phyloP scores from a whole-genome alignment of 1,140 invertebrate species.

The Drosophila hydei region DNA sequence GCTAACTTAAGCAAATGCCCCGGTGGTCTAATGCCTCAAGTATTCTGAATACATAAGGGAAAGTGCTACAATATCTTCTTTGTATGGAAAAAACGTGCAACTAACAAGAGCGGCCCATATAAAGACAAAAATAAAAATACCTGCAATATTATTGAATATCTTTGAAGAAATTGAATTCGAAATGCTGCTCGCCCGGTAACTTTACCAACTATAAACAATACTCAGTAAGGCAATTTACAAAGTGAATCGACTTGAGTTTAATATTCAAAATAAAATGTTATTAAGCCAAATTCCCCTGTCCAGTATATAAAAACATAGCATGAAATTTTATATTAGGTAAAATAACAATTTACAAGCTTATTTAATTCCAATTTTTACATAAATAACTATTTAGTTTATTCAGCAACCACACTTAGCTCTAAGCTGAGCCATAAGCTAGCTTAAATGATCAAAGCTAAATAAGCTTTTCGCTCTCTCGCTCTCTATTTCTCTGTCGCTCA shows the following conservation, averaged over 20 bases:
- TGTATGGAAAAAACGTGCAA: slow-evolving; percentile 1
- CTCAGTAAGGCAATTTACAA: too few species aligned
- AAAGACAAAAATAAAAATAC: not conserved
- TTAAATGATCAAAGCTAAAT: not conserved
- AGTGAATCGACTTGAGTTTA: too few species aligned
- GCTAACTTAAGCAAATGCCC: slow-evolving; percentile 6
- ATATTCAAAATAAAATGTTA: too few species aligned
- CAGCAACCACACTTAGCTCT: not conserved
- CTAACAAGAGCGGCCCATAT: not conserved
- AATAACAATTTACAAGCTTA: too few species aligned
- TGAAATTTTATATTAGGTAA: too few species aligned
- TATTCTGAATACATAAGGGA: slow-evolving; percentile 1
- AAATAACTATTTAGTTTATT: not conserved
- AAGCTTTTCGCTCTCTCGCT: not conserved
- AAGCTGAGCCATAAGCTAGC: not conserved
- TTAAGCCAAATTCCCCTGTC: too few species aligned
- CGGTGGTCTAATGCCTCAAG: slow-evolving; percentile 9
- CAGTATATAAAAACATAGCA: too few species aligned
- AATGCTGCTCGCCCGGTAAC: too few species aligned
- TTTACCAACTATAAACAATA: too few species aligned
- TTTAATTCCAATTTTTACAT: not conserved
- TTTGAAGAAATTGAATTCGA: not conserved
- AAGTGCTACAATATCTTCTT: not conserved
- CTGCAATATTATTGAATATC: not conserved
- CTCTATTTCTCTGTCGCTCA: not conserved